phyloP scores from a whole-genome alignment of 2,113 vertebrate species.

The Orientallactaga bullata region DNA sequence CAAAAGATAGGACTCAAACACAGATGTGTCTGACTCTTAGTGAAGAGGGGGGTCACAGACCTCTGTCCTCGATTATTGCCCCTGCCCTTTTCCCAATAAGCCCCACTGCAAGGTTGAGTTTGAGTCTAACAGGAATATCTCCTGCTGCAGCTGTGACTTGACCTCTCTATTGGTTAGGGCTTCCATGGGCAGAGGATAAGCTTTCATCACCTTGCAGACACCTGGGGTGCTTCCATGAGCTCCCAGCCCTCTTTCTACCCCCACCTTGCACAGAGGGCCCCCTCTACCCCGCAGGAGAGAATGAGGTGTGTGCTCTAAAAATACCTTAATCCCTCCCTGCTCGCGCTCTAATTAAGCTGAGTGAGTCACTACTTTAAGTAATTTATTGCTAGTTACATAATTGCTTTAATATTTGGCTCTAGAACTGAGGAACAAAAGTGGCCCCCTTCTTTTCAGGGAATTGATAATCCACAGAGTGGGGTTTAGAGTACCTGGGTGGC shows the following conservation, averaged over 20 bases:
- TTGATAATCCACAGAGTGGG: constrained; percentile 35
- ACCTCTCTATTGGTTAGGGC: constrained; percentile 30
- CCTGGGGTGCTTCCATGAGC: constrained; percentile 58
- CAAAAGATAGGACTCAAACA: not conserved
- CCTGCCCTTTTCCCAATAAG: not conserved
- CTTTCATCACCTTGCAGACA: constrained; percentile 57
- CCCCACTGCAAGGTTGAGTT: not conserved
- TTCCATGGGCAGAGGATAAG: constrained; percentile 28
- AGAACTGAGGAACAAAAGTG: constrained; percentile 77
- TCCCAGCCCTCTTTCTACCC: constrained; percentile 64
- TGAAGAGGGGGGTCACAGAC: not conserved
- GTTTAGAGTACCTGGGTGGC: not conserved
- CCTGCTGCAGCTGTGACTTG: not conserved
- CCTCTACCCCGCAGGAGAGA: constrained; percentile 58
- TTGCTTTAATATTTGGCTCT: constrained; percentile 86
- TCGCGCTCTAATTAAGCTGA: constrained; percentile 83
- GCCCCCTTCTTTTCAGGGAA: constrained; percentile 69
- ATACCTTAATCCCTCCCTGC: constrained; percentile 82
- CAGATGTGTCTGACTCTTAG: not conserved
- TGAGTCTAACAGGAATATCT: not conserved
- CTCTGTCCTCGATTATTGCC: not conserved
- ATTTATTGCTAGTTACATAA: constrained; percentile 90
- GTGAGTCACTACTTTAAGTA: constrained; percentile 88
- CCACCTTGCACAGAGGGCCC: constrained; percentile 62
- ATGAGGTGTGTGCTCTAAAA: constrained; percentile 84